phyloP scores from a whole-genome alignment of 2,113 vertebrate species.

The Oncorhynchus clarkii region DNA sequence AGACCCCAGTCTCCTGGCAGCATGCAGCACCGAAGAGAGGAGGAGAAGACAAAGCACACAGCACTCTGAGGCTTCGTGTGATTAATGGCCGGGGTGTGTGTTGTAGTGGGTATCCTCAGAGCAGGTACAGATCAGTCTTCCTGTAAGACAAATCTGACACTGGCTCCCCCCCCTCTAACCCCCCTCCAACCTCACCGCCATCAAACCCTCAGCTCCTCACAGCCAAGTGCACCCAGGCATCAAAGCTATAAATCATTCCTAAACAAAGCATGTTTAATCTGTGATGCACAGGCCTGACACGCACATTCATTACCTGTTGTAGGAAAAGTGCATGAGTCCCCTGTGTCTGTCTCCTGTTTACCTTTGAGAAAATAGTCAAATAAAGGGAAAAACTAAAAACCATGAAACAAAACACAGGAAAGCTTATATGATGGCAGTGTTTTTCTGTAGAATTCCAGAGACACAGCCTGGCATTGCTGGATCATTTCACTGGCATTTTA shows the following conservation, averaged over 20 bases:
- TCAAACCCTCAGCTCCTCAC: slow-evolving; percentile 65
- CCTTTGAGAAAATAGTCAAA: slow-evolving; percentile 62
- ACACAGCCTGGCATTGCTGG: slow-evolving; percentile 65
- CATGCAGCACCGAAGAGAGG: slow-evolving; percentile 47
- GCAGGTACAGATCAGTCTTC: slow-evolving; percentile 75
- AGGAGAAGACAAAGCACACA: slow-evolving; percentile 63
- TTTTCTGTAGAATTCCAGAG: slow-evolving; percentile 42
- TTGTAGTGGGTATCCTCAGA: slow-evolving; percentile 67
- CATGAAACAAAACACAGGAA: slow-evolving; percentile 19
- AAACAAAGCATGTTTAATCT: slow-evolving; percentile 82
- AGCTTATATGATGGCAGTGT: slow-evolving; percentile 52
- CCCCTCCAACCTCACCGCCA: slow-evolving; percentile 51
- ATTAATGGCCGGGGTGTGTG: slow-evolving; percentile 74
- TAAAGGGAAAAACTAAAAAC: slow-evolving; percentile 62
- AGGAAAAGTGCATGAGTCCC: slow-evolving; percentile 63
- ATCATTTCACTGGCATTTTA: slow-evolving; percentile 63
- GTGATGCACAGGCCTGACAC: slow-evolving; percentile 64
- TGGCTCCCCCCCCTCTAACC: slow-evolving; percentile 51
- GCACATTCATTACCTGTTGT: slow-evolving; percentile 74
- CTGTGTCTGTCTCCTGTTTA: slow-evolving; percentile 68
- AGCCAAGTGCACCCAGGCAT: slow-evolving; percentile 70
- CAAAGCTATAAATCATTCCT: slow-evolving; percentile 80
- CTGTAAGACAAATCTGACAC: slow-evolving; percentile 76
- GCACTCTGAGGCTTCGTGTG: slow-evolving; percentile 58
- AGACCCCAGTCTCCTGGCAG: slow-evolving; percentile 52